A percentile compares a stretch with the other conserved stretches of the same genome.
Conservation (phyloP, 2,113 vertebrate genomes). For the Melierax canorus region DNA sequence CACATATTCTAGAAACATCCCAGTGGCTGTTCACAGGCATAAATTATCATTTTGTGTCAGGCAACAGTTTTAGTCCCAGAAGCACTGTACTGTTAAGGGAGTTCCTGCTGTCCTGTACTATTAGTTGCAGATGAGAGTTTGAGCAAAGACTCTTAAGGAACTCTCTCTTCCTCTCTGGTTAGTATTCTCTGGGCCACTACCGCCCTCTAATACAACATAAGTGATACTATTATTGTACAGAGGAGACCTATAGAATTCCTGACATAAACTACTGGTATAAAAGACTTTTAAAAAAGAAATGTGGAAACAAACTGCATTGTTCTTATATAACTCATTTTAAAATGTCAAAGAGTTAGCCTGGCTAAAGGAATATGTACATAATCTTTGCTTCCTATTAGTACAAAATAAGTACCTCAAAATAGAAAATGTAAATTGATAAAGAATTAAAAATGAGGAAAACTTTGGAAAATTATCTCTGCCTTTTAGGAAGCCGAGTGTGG, state of each 20-base stretch:
- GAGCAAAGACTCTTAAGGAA: not conserved
- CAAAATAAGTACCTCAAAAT: not conserved
- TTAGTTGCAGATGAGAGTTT: not conserved
- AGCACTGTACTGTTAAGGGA: not conserved
- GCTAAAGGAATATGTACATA: not conserved
- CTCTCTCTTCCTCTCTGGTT: not conserved
- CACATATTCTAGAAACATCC: not conserved
- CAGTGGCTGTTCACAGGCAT: not conserved
- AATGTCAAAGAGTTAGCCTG: not conserved
- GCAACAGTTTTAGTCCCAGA: not conserved
- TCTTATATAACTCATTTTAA: not conserved
- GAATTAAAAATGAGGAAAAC: not conserved
- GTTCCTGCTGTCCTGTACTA: not conserved
- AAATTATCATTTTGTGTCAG: constrained; percentile 29
- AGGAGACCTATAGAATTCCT: not conserved
- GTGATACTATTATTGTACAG: not conserved
- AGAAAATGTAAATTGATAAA: not conserved
- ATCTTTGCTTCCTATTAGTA: not conserved
- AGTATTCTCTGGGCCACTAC: not conserved
- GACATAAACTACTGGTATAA: not conserved
- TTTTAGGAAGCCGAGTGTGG: not conserved
- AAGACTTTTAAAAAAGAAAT: not conserved
- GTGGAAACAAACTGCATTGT: not conserved
- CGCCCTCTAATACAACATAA: not conserved
- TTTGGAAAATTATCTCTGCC: not conserved